phyloP scores from a whole-genome alignment of 1,140 invertebrate genomes.

The Nephila pilipes region DNA sequence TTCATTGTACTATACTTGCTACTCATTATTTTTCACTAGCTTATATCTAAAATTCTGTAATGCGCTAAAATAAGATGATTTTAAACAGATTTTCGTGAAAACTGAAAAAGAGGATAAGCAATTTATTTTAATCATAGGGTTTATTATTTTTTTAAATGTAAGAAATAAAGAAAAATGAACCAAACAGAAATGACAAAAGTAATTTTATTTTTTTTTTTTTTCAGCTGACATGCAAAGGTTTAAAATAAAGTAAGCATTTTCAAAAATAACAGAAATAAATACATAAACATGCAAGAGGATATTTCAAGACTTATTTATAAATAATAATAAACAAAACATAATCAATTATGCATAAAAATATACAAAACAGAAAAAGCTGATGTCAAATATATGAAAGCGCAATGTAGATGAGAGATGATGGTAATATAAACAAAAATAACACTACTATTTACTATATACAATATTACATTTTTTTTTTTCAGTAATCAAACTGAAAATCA shows the following conservation, averaged over 20 bases:
- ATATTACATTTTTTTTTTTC: constrained; percentile 3
- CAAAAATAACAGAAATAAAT: constrained; percentile 61
- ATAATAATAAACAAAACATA: constrained; percentile 41
- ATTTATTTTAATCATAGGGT: background rate
- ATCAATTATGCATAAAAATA: constrained; percentile 26
- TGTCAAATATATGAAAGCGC: constrained; percentile 42
- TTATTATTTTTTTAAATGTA: background rate
- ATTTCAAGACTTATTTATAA: background rate
- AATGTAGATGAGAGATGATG: constrained; percentile 42
- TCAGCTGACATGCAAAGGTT: constrained; percentile 39
- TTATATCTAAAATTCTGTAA: no score
- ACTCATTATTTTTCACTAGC: no score
- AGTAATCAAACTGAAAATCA: constrained; percentile 3
- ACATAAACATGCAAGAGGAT: constrained; percentile 42
- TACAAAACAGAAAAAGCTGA: background rate
- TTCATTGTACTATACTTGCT: no score
- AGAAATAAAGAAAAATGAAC: constrained; percentile 44
- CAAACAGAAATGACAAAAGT: constrained; percentile 52
- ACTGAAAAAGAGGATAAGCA: background rate
- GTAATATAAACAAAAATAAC: background rate
- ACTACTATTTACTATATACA: constrained; percentile 46
- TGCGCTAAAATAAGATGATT: background rate
- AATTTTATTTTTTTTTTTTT: constrained; percentile 61
- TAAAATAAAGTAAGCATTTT: constrained; percentile 56
- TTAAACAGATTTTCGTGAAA: background rate